Percentiles rank a stretch among this genome's conserved stretches.
Evolutionary conservation across 1,140 invertebrate genomes (phyloP).

Genomic region (Whitmania pigra): DNA sequence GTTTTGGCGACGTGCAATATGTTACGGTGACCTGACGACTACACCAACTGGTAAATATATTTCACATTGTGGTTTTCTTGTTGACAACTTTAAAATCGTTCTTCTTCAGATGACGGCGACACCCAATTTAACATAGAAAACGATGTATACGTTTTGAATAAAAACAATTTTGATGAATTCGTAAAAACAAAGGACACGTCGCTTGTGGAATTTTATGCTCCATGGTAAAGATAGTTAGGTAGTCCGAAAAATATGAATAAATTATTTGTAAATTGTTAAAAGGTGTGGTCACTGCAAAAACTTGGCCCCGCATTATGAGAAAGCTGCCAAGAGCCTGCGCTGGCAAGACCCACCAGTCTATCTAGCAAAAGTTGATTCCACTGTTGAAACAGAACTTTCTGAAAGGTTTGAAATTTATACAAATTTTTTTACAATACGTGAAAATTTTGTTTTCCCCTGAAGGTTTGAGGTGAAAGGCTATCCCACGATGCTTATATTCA

Average conservation of each 20-base stretch:
- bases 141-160: constrained; percentile 42
- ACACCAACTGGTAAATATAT: no score
- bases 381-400: constrained; percentile 43
- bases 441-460: background rate
- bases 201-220: constrained; percentile 48
- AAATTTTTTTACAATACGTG: background rate
- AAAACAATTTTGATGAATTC: constrained; percentile 44
- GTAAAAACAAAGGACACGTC: constrained; percentile 38
- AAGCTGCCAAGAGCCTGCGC: constrained; percentile 72
- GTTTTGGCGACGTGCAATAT: no score
- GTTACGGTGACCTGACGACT: no score
- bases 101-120: constrained; percentile 26
- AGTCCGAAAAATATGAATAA: background rate
- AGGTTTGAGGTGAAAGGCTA: constrained; percentile 42
- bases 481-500: constrained; percentile 44
- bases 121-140: constrained; percentile 36
- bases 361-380: constrained; percentile 47
- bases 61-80: no score
- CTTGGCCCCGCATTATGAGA: constrained; percentile 90
- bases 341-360: constrained; percentile 55
- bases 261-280: constrained; percentile 18
- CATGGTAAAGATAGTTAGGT: constrained; percentile 40
- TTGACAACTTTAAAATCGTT: background rate
- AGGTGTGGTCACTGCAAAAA: constrained; percentile 46
- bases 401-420: constrained; percentile 32